These are phyloP conservation scores for Andrena hattorfiana DNA, from an alignment of 2,888 invertebrate genomes.

Conservation along the genomic window DNA sequence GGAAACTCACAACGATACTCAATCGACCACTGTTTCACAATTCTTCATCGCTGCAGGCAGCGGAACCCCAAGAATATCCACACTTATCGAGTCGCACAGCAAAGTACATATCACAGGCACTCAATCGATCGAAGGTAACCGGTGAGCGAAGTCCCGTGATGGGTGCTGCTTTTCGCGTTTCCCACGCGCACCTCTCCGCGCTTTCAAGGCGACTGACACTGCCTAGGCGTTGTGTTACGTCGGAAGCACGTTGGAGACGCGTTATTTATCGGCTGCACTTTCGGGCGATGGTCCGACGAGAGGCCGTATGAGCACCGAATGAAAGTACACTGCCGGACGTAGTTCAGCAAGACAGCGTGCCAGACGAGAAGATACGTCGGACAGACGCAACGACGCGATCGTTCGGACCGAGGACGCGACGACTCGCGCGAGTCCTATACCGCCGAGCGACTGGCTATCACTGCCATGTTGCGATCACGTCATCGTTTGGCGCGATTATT, in stretches of 20 bases:
- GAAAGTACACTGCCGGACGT: too few species aligned
- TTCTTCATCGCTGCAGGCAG: neutral
- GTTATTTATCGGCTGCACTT: too few species aligned
- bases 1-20: neutral
- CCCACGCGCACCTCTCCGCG: neutral
- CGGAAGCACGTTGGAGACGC: too few species aligned
- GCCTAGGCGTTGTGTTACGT: too few species aligned
- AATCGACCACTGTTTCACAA: neutral
- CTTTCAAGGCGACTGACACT: constrained; percentile 30
- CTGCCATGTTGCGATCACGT: constrained; percentile 66
- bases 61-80: neutral
- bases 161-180: constrained; percentile 1
- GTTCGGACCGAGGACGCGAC: constrained; percentile 8
- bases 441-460: constrained; percentile 43
- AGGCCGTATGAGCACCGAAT: too few species aligned
- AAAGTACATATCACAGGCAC: neutral
- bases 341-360: too few species aligned
- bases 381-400: constrained; percentile 2
- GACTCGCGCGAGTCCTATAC: constrained; percentile 41
- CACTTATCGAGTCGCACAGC: neutral
- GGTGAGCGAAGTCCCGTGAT: neutral
- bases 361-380: neutral
- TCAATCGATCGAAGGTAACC: neutral
- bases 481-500: constrained; percentile 66
- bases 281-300: too few species aligned